Conservation (phyloP, 1,140 invertebrate species). For the Drosophila lacteicornis region DNA sequence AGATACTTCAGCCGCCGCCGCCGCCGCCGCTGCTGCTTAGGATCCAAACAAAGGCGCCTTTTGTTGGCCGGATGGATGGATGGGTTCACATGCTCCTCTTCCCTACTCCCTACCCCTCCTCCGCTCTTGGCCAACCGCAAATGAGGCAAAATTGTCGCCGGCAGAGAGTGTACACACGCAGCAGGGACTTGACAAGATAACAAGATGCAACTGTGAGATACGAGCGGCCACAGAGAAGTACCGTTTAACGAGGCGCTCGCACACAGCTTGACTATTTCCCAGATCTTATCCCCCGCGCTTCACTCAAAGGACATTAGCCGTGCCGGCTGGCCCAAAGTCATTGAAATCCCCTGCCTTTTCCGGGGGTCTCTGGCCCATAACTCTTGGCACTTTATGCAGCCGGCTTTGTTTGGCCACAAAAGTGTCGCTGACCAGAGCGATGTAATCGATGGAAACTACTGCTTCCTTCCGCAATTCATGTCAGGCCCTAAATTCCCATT, state of each 20-base stretch:
- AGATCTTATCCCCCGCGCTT: conserved; percentile 51
- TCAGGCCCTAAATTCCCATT: conserved; percentile 18
- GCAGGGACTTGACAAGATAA: conserved; percentile 52
- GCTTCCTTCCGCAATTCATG: conserved; percentile 50
- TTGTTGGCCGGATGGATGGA: conserved; percentile 56
- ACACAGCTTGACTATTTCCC: conserved; percentile 57
- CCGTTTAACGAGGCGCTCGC: conserved; percentile 65
- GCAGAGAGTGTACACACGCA: conserved; percentile 47
- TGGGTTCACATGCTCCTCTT: conserved; percentile 29
- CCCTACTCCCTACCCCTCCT: background rate
- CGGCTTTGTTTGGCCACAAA: conserved; percentile 57
- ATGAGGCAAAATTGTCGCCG: conserved; percentile 64
- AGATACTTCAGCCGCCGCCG: conserved; percentile 21
- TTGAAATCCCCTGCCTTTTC: conserved; percentile 49
- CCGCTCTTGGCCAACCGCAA: conserved; percentile 53
- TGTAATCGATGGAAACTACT: conserved; percentile 35
- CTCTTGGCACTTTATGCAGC: conserved; percentile 52
- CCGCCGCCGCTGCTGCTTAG: conserved; percentile 37
- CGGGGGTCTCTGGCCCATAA: conserved; percentile 42
- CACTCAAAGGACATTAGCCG: conserved; percentile 53
- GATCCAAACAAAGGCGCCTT: conserved; percentile 58
- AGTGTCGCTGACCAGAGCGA: conserved; percentile 34
- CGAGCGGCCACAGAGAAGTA: conserved; percentile 58
- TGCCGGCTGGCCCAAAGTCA: conserved; percentile 42
- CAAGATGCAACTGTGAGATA: conserved; percentile 62